Percentiles rank a stretch among this genome's conserved stretches.
phyloP scores from a whole-genome alignment of 1,140 invertebrate genomes.

The Atopsyche davidsoni region DNA sequence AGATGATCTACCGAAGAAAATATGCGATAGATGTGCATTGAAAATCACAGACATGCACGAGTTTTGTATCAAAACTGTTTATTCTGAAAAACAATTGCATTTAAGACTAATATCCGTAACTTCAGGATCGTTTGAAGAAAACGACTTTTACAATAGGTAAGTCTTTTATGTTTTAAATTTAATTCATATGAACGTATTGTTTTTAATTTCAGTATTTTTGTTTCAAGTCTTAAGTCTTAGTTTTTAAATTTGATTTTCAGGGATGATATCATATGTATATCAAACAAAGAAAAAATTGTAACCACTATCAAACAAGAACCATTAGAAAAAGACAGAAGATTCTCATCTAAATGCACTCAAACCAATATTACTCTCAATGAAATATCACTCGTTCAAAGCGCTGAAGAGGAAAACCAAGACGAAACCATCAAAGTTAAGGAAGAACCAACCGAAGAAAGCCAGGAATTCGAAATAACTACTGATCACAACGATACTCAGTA shows the following conservation, averaged over 20 bases:
- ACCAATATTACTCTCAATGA: conserved; percentile 9
- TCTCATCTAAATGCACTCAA: conserved; percentile 21
- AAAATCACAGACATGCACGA: conserved; percentile 56
- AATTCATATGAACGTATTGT: no score
- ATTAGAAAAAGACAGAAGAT: conserved; percentile 3
- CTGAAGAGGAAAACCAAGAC: not conserved
- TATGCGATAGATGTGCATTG: conserved; percentile 54
- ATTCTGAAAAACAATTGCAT: conserved; percentile 52
- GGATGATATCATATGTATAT: no score
- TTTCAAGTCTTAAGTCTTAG: no score
- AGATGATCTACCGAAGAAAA: conserved; percentile 56
- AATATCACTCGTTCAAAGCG: not conserved
- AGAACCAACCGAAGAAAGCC: conserved; percentile 2
- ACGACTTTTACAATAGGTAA: no score
- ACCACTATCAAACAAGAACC: conserved; percentile 22
- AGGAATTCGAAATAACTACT: conserved; percentile 7
- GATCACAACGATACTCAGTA: conserved; percentile 11
- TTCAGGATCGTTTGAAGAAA: no score
- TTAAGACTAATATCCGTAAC: no score
- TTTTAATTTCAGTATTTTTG: no score
- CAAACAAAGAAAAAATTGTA: conserved; percentile 2
- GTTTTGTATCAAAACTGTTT: conserved; percentile 53
- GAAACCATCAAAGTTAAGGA: not conserved
- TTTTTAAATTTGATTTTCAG: no score
- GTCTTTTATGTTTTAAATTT: no score